Base-by-base conservation (phyloP, 2,888 invertebrate species). In the Tipula lateralis region DNA sequence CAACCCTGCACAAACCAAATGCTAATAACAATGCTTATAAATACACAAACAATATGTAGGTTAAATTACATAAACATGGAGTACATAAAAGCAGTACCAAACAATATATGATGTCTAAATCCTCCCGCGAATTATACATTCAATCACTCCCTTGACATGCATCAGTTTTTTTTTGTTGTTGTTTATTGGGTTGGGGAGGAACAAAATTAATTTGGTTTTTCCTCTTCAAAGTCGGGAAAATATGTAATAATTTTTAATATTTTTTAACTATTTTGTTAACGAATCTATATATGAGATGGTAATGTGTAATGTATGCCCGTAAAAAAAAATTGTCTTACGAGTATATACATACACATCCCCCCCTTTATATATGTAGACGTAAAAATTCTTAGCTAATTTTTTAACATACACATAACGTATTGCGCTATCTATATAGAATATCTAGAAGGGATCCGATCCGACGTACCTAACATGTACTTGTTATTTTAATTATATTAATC, bases 61-160 rank as follows among this genome's bases (percentile, higher is more conserved):
- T 66, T 66, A 66, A 66, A 66, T 66, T 24, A 66, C 24, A 66
- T 24, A 66, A 66, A n/a, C 24, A 66, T 66, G 24, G 24, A 66
- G 66, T 19, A 24, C 24, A 24, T 66, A 19, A 66, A 66, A 66
- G 12, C 7, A 39, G 6, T 66, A 66, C 7, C 24, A 66, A 19
- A 24, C 66, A 24, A 66, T 66, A 66, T 66, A n/a, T n/a, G 12
- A 50, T 50, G 24, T 24, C 7, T 66, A 66, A 66, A 66, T 24
- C 66, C 66, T 66, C 66, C 66, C 66, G 66, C 66, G 66, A 66
- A 66, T 66, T 66, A 24, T 66, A 66, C 9, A 66, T 66, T 66
- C 66, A 66, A 66, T 66, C 66, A 66, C 66, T 66, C 66, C 66
- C 66, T 66, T 66, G 66, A 66, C 66, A 24, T 66, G 66, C 66